phyloP scores from a whole-genome alignment of 2,797 vertebrate species.

The Lerista edwardsae region DNA sequence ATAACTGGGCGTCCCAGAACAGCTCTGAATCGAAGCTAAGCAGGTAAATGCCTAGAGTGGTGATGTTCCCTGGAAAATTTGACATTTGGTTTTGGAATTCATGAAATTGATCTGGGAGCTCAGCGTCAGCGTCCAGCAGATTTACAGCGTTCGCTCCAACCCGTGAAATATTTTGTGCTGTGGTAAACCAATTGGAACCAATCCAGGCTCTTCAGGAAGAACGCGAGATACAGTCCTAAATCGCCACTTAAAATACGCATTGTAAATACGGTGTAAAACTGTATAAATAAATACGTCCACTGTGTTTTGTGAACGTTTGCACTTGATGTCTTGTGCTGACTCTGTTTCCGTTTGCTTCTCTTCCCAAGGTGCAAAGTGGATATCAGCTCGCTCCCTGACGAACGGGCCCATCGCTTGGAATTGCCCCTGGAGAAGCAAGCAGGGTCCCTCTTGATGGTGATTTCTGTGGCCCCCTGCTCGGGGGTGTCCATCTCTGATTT shows the following conservation, averaged over 20 bases:
- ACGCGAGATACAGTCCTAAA: background rate
- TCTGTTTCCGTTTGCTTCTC: background rate
- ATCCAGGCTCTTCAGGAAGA: background rate
- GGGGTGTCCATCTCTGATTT: conserved; percentile 90
- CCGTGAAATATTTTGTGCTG: background rate
- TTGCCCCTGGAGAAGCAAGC: conserved; percentile 82
- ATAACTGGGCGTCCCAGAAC: too few relatives aligned
- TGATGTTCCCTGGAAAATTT: too few relatives aligned
- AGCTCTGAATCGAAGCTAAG: too few relatives aligned
- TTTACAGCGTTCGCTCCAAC: background rate
- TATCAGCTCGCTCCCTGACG: conserved; percentile 77
- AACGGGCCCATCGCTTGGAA: conserved; percentile 82
- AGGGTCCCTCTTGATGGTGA: conserved; percentile 84
- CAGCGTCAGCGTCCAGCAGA: background rate
- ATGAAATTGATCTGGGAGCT: background rate
- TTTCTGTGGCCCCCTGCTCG: conserved; percentile 83
- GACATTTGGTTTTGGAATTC: too few relatives aligned
- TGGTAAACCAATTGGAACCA: background rate
- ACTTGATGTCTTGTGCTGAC: background rate
- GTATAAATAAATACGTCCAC: background rate
- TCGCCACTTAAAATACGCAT: background rate
- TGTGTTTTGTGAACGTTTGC: background rate
- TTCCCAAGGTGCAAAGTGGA: conserved; percentile 87
- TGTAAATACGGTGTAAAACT: too few relatives aligned
- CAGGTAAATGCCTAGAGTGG: too few relatives aligned